Evolutionary conservation across 1,140 invertebrate species (phyloP).

Genomic region (Homalodisca vitripennis): DNA sequence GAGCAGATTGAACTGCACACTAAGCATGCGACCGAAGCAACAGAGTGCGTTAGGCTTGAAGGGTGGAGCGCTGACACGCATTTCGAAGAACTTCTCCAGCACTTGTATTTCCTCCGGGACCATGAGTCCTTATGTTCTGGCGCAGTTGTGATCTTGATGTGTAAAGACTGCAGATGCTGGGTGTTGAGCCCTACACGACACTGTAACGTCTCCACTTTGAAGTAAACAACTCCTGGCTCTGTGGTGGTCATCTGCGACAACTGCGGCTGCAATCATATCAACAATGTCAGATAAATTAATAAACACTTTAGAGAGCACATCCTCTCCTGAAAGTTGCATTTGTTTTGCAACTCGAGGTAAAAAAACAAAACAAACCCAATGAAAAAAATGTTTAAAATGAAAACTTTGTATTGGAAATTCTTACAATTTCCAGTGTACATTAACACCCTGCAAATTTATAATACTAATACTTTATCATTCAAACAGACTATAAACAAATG

Average conservation of each 20-base stretch:
- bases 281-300: no score
- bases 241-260: constrained; percentile 59
- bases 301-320: no score
- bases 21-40: constrained; percentile 79
- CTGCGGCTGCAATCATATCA: neutral
- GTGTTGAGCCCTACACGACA: constrained; percentile 83
- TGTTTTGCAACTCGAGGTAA: no score
- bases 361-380: no score
- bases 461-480: no score
- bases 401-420: no score
- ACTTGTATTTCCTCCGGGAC: constrained; percentile 79
- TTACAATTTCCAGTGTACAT: no score
- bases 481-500: no score
- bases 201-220: constrained; percentile 82
- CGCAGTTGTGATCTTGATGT: constrained; percentile 81
- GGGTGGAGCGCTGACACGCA: constrained; percentile 78
- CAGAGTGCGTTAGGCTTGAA: constrained; percentile 85
- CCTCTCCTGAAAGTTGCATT: no score
- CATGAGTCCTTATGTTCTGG: constrained; percentile 86
- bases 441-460: no score
- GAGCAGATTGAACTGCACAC: constrained; percentile 70
- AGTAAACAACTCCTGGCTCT: constrained; percentile 85
- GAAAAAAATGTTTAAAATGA: no score
- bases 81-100: constrained; percentile 91
- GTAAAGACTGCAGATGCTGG: constrained; percentile 84